Base-by-base conservation (phyloP, 1,140 invertebrate species). In the Neotoxoptera formosana region DNA sequence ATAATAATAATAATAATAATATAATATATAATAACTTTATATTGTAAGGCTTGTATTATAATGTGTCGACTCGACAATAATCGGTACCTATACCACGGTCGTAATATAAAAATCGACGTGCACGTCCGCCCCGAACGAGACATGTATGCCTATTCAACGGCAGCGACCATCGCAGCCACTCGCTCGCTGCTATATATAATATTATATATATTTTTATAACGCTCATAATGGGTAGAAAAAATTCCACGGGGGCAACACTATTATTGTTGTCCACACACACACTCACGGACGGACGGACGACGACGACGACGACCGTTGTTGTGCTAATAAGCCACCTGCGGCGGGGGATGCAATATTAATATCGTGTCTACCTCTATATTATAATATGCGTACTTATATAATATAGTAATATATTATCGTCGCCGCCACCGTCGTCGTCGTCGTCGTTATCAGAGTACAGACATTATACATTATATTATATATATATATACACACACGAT, bases 291-390 rank as follows among this genome's bases (percentile, higher is more conserved):
- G 30, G 23, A 45, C 41, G 36, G 9, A 25, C 83, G 30, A n/a
- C n/a, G n/a, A n/a, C n/a, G n/a, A n/a, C n/a, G 23, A 45, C 83
- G 23, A 41, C 83, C 83, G 41, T 84, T 84, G 11, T 84, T 45
- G 84, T 47, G 84, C 84, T 86, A 47, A 86, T 86, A 86, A 86
- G 25, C 84, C 84, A 86, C 84, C 84, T 86, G 84, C 41, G 11
- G 23, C 20, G 86, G 47, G 86, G 47, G 20, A 51, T 20, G 47
- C 30, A 14, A 45, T 41, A 45, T 83, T 36, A 36, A 83, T 83
- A 67, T 41, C 41, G 41, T 41, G 41, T 41, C 41, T 41, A 41
- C 41, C 41, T 41, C 41, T 41, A 41, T 41, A 41, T n/a, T n/a
- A n/a, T n/a, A n/a, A n/a, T n/a, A n/a, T n/a, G n/a, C 41, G 41